Base-by-base conservation (phyloP, 2,888 invertebrate genomes). In the Agriopis marginaria region DNA sequence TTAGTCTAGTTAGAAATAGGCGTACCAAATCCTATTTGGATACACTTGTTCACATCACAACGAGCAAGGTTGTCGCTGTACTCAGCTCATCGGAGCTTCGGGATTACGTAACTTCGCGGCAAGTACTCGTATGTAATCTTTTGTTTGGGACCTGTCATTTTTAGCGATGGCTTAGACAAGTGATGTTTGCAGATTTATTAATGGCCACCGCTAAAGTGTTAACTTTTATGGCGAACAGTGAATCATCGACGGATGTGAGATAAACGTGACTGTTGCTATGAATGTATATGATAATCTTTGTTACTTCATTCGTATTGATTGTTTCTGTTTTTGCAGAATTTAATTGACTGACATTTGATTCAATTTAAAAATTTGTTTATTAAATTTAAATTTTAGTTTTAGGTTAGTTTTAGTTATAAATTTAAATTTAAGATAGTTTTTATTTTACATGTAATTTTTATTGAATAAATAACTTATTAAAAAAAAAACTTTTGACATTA, bases 1-100 rank as follows among this genome's bases (percentile, higher is more conserved):
- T 87, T 86, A 82, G 79, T 83, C 80, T 77, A 83, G 79, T 81
- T 81, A 79, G 17, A 77, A 87, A 86, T 76, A 80, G 80, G 81
- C 86, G 82, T 74, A 71, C 76, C 85, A 75, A 88, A 90, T 89
- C 79, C 75, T 79, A 73, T 71, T 80, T 80, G 79, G 80, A 77
- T 80, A 79, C 79, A 75, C 73, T 73, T 67, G 75, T 76, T 79
- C 69, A 60, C 67, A 72, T 77, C 75, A 78, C 77, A 77, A 79
- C 68, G 66, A 72, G 73, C 82, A 82, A 83, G 82, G 84, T 77
- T 82, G 76, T 62, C 67, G 58, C 70, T 73, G 77, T 77, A 79
- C 77, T 75, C 67, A 44, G 59, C 63, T 76, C 74, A 76, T 72
- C 59, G 71, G 8, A 68, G 42, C 59, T 66, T 49, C 47, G 72